phyloP scores from a whole-genome alignment of 2,113 vertebrate genomes.

The Gasterosteus aculeatus region DNA sequence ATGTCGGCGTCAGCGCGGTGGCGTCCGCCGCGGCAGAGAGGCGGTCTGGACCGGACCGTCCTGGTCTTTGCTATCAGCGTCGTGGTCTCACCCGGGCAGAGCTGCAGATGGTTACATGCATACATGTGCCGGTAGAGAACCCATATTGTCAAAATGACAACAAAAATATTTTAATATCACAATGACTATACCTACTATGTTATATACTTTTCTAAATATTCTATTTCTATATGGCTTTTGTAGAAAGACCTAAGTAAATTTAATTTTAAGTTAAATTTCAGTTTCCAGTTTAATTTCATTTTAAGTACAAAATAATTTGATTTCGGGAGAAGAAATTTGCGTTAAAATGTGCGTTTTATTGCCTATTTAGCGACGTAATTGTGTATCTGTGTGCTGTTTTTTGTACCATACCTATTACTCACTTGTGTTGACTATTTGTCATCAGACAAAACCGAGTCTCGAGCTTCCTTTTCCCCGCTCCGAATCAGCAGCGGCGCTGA shows the following conservation, averaged over 20 bases:
- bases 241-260: not conserved
- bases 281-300: no score
- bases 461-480: conserved; percentile 23
- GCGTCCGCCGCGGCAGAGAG: no score
- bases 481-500: conserved; percentile 22
- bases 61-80: no score
- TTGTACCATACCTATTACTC: not conserved
- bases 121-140: not conserved
- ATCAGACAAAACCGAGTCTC: conserved; percentile 11
- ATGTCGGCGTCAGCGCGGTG: no score
- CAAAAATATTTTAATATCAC: no score
- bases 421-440: not conserved
- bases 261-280: not conserved
- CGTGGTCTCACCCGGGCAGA: no score
- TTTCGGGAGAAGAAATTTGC: not conserved
- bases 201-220: not conserved
- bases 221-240: not conserved
- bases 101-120: not conserved
- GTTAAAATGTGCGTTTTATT: not conserved
- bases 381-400: not conserved
- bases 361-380: not conserved
- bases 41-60: no score
- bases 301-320: not conserved
- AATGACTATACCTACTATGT: no score
- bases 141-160: not conserved